Conservation (phyloP, 2,888 invertebrate genomes). For the Hemicrepidius hirtus region DNA sequence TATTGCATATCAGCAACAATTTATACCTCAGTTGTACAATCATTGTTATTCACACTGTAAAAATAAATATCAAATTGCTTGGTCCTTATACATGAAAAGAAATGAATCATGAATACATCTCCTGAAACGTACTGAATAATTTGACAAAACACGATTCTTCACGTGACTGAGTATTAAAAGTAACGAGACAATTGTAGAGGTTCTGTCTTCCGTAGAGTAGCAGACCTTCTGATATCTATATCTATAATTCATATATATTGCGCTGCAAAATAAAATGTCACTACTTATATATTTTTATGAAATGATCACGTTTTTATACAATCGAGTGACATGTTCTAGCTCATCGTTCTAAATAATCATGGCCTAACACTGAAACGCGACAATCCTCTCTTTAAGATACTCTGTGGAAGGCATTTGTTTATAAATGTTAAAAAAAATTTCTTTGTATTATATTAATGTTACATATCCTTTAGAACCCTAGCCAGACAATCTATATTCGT, state of each 20-base stretch:
- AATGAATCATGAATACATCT: neutral
- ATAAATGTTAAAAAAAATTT: slow-evolving; percentile 66
- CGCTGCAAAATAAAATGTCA: slow-evolving; percentile 46
- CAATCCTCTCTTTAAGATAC: slow-evolving; percentile 67
- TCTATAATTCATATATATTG: slow-evolving; percentile 26
- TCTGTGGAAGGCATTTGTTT: slow-evolving; percentile 52
- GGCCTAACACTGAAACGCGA: slow-evolving; percentile 72
- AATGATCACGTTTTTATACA: slow-evolving; percentile 62
- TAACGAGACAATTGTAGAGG: slow-evolving; percentile 52
- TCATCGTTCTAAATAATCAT: slow-evolving; percentile 69
- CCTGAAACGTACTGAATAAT: neutral
- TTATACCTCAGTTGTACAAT: slow-evolving; percentile 43
- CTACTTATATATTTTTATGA: slow-evolving; percentile 59
- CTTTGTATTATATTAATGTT: slow-evolving; percentile 56
- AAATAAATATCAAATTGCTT: slow-evolving; percentile 2
- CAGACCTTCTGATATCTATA: slow-evolving; percentile 54
- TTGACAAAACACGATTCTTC: neutral
- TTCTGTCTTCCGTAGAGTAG: slow-evolving; percentile 62
- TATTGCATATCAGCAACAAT: slow-evolving; percentile 41
- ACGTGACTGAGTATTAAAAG: slow-evolving; percentile 4
- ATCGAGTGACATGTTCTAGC: slow-evolving; percentile 62
- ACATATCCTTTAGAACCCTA: slow-evolving; percentile 58
- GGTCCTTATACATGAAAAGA: neutral
- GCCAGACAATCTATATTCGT: slow-evolving; percentile 70
- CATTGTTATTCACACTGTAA: slow-evolving; percentile 15